Evolutionary conservation across 1,140 invertebrate genomes (phyloP).

Genomic region (Calosoma granatense): DNA sequence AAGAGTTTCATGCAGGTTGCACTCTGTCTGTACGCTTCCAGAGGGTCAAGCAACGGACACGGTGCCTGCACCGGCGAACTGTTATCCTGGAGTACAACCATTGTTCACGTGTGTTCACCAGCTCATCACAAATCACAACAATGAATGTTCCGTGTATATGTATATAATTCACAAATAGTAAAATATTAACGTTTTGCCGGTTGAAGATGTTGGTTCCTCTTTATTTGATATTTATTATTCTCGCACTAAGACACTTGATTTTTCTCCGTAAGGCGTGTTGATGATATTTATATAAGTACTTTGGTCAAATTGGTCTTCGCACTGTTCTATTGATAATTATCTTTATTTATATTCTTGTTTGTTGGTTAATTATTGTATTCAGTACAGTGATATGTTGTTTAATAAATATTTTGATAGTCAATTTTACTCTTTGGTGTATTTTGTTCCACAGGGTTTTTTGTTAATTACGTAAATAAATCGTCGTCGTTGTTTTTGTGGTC

Average conservation of each 20-base stretch:
- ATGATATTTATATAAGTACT: no score
- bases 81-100: constrained; percentile 34
- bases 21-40: constrained; percentile 58
- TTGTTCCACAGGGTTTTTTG: not conserved
- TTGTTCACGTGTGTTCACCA: constrained; percentile 18
- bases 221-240: no score
- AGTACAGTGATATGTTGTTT: not conserved
- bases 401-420: not conserved
- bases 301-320: not conserved
- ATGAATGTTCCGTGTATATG: constrained; percentile 1
- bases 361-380: not conserved
- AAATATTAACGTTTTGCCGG: no score
- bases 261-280: not conserved
- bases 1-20: constrained; percentile 74
- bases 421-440: constrained; percentile 1
- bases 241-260: not conserved
- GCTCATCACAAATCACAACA: constrained; percentile 16
- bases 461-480: not conserved
- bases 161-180: constrained; percentile 11
- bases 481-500: no score
- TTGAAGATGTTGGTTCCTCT: no score
- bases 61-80: constrained; percentile 36
- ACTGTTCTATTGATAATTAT: no score
- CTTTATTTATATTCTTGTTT: no score
- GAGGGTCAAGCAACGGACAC: constrained; percentile 34